Conservation (phyloP, 2,113 vertebrate species). For the Sakesphorus luctuosus region DNA sequence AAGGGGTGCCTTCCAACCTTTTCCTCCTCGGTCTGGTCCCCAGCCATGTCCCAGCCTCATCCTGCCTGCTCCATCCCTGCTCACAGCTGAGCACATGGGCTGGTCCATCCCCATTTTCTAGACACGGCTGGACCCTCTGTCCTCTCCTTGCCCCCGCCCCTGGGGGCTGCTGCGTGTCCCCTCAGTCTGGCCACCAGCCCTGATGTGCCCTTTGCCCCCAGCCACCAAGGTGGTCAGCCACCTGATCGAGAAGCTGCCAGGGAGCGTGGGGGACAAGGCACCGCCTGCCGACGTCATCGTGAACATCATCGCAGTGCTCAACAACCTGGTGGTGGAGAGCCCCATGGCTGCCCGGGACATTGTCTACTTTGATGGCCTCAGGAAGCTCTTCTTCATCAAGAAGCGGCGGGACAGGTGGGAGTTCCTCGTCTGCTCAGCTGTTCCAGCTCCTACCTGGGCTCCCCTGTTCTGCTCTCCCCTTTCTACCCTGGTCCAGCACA, state of each 20-base stretch:
- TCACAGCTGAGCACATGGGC: fast-evolving
- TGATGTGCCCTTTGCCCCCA: slow-evolving; percentile 20
- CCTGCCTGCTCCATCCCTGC: not conserved
- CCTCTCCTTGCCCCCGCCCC: not conserved
- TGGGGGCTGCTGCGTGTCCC: fast-evolving
- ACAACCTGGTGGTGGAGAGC: slow-evolving; percentile 89
- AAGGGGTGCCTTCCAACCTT: fast-evolving
- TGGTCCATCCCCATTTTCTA: fast-evolving
- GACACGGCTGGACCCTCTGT: not conserved
- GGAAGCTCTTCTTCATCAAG: slow-evolving; percentile 92
- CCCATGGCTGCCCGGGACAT: slow-evolving; percentile 89
- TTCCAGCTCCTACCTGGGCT: fast-evolving
- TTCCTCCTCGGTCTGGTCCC: not conserved
- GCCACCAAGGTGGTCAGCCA: slow-evolving; percentile 90
- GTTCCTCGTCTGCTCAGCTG: not conserved
- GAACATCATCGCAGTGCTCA: slow-evolving; percentile 91
- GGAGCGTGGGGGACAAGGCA: slow-evolving; percentile 78
- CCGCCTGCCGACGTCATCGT: slow-evolving; percentile 85
- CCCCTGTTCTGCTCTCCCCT: not conserved
- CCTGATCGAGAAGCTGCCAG: slow-evolving; percentile 88
- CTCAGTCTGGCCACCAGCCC: not conserved
- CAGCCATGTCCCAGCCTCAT: not conserved
- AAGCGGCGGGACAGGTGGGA: slow-evolving; percentile 85
- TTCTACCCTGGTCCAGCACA: fast-evolving
- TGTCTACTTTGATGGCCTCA: slow-evolving; percentile 90